Evolutionary conservation across 2,888 invertebrate genomes (phyloP).

Genomic region (Cheilosia variabilis): DNA sequence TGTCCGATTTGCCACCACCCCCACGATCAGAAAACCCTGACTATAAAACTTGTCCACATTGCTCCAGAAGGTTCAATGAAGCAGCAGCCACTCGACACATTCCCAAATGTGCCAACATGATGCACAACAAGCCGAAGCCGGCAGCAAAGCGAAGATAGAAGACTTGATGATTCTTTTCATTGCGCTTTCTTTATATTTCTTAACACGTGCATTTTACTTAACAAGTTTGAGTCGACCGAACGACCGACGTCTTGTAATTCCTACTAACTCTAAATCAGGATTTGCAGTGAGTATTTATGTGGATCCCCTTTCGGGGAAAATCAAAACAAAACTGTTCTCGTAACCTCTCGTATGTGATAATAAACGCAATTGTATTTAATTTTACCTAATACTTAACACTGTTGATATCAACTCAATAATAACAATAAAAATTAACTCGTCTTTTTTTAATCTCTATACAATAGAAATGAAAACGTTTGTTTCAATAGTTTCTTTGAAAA

Average conservation of each 20-base stretch:
- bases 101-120: slow-evolving; percentile 93
- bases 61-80: slow-evolving; percentile 92
- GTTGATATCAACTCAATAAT: slow-evolving; percentile 42
- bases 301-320: slow-evolving; percentile 2
- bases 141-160: slow-evolving; percentile 57
- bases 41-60: slow-evolving; percentile 95
- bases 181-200: background rate
- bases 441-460: slow-evolving; percentile 4
- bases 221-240: slow-evolving; percentile 11
- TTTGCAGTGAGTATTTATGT: slow-evolving; percentile 24
- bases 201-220: slow-evolving; percentile 17
- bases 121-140: slow-evolving; percentile 90
- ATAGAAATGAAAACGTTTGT: background rate
- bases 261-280: slow-evolving; percentile 40
- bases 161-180: background rate
- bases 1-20: slow-evolving; percentile 94
- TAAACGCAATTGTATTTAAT: slow-evolving; percentile 62
- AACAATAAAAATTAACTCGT: background rate
- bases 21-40: slow-evolving; percentile 95
- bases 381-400: slow-evolving; percentile 47
- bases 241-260: slow-evolving; percentile 10
- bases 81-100: slow-evolving; percentile 95
- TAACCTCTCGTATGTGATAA: slow-evolving; percentile 69
- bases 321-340: slow-evolving; percentile 50
- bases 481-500: no score